phyloP scores from a whole-genome alignment of 2,113 vertebrate genomes.

The Heteronetta atricapilla region DNA sequence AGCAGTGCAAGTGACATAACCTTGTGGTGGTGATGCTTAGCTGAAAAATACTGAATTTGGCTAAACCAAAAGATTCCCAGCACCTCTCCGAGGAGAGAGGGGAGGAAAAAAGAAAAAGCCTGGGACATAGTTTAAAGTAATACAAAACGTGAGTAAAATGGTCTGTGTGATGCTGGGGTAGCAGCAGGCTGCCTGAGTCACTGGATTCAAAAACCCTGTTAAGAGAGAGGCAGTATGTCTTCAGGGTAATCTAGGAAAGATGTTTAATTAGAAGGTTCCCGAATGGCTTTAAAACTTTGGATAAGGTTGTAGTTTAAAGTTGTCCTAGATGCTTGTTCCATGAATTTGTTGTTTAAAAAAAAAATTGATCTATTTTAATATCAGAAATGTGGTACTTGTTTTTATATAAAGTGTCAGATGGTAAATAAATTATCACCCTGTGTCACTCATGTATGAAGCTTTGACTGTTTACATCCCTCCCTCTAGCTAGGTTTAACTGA shows the following conservation, averaged over 20 bases:
- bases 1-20: fast-evolving
- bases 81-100: background rate
- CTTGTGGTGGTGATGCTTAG: background rate
- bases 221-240: background rate
- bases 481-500: background rate
- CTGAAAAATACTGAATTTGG: background rate
- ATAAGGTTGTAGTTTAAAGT: background rate
- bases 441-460: background rate
- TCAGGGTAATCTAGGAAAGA: background rate
- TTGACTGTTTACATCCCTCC: background rate
- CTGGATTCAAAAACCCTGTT: background rate
- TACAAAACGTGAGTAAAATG: background rate
- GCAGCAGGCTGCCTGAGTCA: background rate
- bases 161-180: background rate
- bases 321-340: background rate
- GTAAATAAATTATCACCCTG: background rate
- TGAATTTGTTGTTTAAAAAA: background rate
- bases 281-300: background rate
- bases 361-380: background rate
- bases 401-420: background rate
- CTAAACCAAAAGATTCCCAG: background rate
- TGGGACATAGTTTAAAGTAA: background rate
- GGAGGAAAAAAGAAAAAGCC: background rate
- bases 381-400: background rate
- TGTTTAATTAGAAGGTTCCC: background rate